A percentile compares a stretch with the other conserved stretches of the same genome.
phyloP scores from a whole-genome alignment of 2,113 vertebrate species.

The Anguilla japonica region DNA sequence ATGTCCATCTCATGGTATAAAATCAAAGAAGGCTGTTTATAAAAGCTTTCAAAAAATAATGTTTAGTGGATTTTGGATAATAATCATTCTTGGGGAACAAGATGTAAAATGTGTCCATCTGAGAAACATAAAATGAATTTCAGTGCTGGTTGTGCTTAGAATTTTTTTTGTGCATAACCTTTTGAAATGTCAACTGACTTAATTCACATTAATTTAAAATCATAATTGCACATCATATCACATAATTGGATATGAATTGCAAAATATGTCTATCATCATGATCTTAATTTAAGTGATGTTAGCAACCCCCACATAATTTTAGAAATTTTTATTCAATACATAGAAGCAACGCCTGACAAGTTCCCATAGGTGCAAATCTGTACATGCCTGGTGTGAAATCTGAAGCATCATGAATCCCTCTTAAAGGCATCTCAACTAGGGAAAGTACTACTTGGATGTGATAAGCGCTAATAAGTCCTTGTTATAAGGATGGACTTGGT shows the following conservation, averaged over 20 bases:
- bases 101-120: too few relatives aligned
- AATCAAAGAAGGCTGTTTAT: not conserved
- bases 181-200: too few relatives aligned
- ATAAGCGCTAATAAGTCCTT: too few relatives aligned
- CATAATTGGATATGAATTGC: not conserved
- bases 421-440: not conserved
- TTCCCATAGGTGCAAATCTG: not conserved
- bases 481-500: too few relatives aligned
- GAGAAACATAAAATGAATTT: too few relatives aligned
- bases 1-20: too few relatives aligned
- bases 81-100: too few relatives aligned
- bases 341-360: not conserved
- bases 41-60: too few relatives aligned
- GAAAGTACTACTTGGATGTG: not conserved
- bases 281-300: not conserved
- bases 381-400: not conserved
- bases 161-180: too few relatives aligned
- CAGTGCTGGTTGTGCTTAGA: too few relatives aligned
- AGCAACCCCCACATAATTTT: not conserved
- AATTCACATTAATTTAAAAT: too few relatives aligned
- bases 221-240: too few relatives aligned
- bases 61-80: not conserved
- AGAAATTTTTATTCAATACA: not conserved
- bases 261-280: not conserved
- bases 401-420: not conserved